A percentile compares a stretch with the other conserved stretches of the same genome.
Conservation (phyloP, 2,113 vertebrate species). For the Enhydra lutris region DNA sequence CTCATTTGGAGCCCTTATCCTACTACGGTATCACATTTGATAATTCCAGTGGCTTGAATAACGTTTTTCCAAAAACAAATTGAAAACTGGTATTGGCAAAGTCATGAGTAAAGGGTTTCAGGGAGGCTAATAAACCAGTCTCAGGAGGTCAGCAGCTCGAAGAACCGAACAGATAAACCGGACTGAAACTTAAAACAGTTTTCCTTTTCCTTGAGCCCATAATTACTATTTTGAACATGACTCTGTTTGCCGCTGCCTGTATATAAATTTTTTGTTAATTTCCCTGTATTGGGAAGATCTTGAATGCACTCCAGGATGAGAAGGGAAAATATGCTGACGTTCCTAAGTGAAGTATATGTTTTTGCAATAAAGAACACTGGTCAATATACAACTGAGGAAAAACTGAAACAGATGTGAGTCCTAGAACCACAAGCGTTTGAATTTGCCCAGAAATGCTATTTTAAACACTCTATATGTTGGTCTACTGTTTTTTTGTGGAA, state of each 20-base stretch:
- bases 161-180: constrained; percentile 68
- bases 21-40: background rate
- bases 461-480: constrained; percentile 87
- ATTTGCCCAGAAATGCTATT: constrained; percentile 88
- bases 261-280: constrained; percentile 76
- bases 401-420: constrained; percentile 88
- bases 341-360: constrained; percentile 82
- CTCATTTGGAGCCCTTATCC: background rate
- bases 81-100: constrained; percentile 20
- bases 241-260: constrained; percentile 68
- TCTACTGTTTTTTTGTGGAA: constrained; percentile 83
- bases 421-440: constrained; percentile 85
- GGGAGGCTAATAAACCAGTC: background rate
- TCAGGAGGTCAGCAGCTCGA: constrained; percentile 5
- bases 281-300: constrained; percentile 79
- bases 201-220: constrained; percentile 56
- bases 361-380: constrained; percentile 87
- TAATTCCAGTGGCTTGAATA: constrained; percentile 9
- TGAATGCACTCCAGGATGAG: constrained; percentile 80
- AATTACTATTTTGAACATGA: constrained; percentile 73
- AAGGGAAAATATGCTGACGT: constrained; percentile 81
- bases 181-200: constrained; percentile 66
- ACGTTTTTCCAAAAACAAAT: constrained; percentile 35
- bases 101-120: background rate
- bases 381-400: constrained; percentile 88